Percentiles rank a stretch among this genome's conserved stretches.
phyloP scores from a whole-genome alignment of 2,888 invertebrate genomes.

The Zygaena filipendulae region DNA sequence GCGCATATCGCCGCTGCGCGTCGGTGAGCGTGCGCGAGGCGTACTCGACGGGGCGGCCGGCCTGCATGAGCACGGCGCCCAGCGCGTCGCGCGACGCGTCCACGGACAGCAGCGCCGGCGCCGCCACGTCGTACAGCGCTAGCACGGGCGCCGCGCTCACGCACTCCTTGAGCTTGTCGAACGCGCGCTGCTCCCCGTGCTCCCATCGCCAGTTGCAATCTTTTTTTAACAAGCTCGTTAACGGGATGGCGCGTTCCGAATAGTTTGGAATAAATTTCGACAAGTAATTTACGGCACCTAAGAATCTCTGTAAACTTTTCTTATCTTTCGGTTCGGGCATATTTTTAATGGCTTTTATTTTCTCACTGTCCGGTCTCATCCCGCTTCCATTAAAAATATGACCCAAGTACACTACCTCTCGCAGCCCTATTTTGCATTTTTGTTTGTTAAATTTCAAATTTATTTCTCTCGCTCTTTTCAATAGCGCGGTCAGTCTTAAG shows the following conservation, averaged over 20 bases:
- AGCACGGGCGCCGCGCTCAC: slow-evolving; percentile 12
- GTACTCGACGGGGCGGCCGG: slow-evolving; percentile 16
- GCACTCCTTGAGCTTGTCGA: slow-evolving; percentile 5
- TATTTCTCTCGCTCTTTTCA: slow-evolving; percentile 12
- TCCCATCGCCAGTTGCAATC: slow-evolving; percentile 11
- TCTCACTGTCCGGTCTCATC: slow-evolving; percentile 13
- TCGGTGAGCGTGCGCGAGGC: slow-evolving; percentile 16
- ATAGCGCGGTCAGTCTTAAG: slow-evolving; percentile 9
- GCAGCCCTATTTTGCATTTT: slow-evolving; percentile 6
- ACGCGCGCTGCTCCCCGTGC: slow-evolving; percentile 1
- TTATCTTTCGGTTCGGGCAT: slow-evolving; percentile 13
- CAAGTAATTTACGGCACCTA: slow-evolving; percentile 14
- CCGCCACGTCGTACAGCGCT: slow-evolving; percentile 9
- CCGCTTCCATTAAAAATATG: slow-evolving; percentile 15
- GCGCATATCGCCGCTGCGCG: slow-evolving; percentile 15
- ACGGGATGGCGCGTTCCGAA: slow-evolving; percentile 6
- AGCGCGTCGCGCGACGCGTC: slow-evolving; percentile 15
- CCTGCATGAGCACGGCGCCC: slow-evolving; percentile 18
- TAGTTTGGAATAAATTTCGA: slow-evolving; percentile 14
- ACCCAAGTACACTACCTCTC: slow-evolving; percentile 16
- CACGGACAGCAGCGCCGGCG: slow-evolving; percentile 12
- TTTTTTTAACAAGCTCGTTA: slow-evolving; percentile 13
- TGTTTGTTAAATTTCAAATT: slow-evolving; percentile 17
- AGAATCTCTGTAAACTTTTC: slow-evolving; percentile 15
- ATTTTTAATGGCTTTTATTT: slow-evolving; percentile 14